Evolutionary conservation across 1,140 invertebrate genomes (phyloP).

Genomic region (Teleogryllus occipitalis): DNA sequence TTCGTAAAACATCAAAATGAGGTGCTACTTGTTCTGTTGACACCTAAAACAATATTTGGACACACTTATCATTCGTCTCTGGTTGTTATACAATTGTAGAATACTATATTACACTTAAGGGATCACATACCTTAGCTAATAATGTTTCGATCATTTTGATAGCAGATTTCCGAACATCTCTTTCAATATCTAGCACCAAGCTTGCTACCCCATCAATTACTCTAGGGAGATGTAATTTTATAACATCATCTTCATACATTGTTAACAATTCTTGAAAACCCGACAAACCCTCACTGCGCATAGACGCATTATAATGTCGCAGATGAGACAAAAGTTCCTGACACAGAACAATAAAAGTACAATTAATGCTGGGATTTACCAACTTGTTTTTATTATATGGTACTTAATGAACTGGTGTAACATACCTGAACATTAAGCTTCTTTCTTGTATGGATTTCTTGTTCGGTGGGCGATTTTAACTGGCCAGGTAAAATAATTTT

Average conservation of each 20-base stretch:
- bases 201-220: background rate
- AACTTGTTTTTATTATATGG: too few relatives aligned
- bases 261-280: background rate
- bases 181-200: background rate
- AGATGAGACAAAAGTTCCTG: background rate
- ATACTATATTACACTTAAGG: too few relatives aligned
- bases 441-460: conserved; percentile 55
- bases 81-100: too few relatives aligned
- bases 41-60: too few relatives aligned
- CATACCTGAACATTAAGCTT: conserved; percentile 62
- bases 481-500: conserved; percentile 75
- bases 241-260: background rate
- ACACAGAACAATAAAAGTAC: background rate
- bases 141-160: background rate
- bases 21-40: too few relatives aligned
- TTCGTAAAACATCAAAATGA: conserved; percentile 26
- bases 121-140: background rate
- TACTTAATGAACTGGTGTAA: conserved; percentile 38
- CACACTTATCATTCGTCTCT: too few relatives aligned
- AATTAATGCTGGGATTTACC: too few relatives aligned
- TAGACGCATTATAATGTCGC: background rate
- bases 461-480: conserved; percentile 50
- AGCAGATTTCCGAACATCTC: background rate
- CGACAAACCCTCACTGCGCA: background rate
- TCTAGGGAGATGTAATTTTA: background rate